phyloP scores from a whole-genome alignment of 1,140 invertebrate species.

The Monomorium pharaonis region DNA sequence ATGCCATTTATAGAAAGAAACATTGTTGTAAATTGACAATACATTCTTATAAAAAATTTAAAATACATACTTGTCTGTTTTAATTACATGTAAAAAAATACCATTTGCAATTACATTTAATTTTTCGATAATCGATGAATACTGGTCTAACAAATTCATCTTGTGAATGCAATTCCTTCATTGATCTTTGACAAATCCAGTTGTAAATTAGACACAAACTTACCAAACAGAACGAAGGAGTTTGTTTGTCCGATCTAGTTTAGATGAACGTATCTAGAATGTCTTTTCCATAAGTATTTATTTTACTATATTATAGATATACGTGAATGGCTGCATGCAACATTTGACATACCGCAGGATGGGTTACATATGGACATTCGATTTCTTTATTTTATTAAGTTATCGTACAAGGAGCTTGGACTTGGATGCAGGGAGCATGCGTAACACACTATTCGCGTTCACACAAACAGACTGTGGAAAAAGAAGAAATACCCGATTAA shows the following conservation, averaged over 20 bases:
- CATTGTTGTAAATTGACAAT: background rate
- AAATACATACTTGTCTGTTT: background rate
- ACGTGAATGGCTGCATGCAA: conserved; percentile 8
- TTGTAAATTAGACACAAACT: background rate
- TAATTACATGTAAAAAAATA: conserved; percentile 12
- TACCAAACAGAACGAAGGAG: conserved; percentile 37
- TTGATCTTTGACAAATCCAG: conserved; percentile 1
- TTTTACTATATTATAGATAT: background rate
- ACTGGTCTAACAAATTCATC: background rate
- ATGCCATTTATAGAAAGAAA: background rate
- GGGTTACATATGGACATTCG: conserved; percentile 28
- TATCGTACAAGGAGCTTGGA: conserved; percentile 49
- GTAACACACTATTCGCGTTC: background rate
- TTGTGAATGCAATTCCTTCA: background rate
- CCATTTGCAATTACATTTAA: background rate
- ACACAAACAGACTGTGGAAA: background rate
- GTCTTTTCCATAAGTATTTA: background rate
- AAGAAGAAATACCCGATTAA: background rate
- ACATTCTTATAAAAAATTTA: background rate
- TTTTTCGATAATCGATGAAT: background rate
- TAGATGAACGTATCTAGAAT: background rate
- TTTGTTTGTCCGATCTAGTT: conserved; percentile 13
- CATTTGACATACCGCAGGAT: conserved; percentile 9
- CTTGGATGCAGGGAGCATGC: conserved; percentile 32
- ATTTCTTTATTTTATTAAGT: conserved; percentile 65